These are phyloP conservation scores for Ypsolopha scabrella DNA, from an alignment of 2,888 invertebrate species.

Conservation along the genomic window DNA sequence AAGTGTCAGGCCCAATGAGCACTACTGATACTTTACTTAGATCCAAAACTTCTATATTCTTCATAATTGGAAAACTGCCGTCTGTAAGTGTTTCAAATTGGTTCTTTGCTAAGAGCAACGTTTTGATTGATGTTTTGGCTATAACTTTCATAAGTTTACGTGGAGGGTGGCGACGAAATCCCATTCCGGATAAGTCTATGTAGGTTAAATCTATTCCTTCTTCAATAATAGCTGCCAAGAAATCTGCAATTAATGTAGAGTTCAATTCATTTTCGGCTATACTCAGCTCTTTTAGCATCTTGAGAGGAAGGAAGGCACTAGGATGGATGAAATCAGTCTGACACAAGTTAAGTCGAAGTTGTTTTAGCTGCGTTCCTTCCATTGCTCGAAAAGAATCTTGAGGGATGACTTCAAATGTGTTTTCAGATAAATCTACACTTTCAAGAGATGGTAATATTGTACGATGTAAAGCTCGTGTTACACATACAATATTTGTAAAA, in stretches of 20 bases:
- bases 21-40: conserved; percentile 62
- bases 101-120: conserved; percentile 60
- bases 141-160: conserved; percentile 54
- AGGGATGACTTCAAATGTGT: conserved; percentile 51
- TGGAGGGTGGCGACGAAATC: conserved; percentile 63
- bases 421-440: conserved; percentile 65
- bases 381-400: conserved; percentile 55
- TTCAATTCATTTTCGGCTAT: conserved; percentile 68
- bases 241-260: conserved; percentile 40
- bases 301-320: conserved; percentile 54
- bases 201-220: conserved; percentile 45
- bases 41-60: conserved; percentile 65
- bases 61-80: conserved; percentile 67
- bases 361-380: conserved; percentile 45
- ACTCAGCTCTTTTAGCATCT: conserved; percentile 46
- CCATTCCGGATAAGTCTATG: conserved; percentile 63
- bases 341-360: conserved; percentile 62
- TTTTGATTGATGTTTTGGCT: conserved; percentile 56
- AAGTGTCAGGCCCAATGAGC: conserved; percentile 54
- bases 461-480: conserved; percentile 51
- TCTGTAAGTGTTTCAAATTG: conserved; percentile 66
- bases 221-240: conserved; percentile 40
- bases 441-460: conserved; percentile 50
- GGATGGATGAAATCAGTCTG: conserved; percentile 65
- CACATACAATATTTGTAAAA: conserved; percentile 47